Conservation (phyloP, 2,888 invertebrate genomes). For the Lissonota sp. region DNA sequence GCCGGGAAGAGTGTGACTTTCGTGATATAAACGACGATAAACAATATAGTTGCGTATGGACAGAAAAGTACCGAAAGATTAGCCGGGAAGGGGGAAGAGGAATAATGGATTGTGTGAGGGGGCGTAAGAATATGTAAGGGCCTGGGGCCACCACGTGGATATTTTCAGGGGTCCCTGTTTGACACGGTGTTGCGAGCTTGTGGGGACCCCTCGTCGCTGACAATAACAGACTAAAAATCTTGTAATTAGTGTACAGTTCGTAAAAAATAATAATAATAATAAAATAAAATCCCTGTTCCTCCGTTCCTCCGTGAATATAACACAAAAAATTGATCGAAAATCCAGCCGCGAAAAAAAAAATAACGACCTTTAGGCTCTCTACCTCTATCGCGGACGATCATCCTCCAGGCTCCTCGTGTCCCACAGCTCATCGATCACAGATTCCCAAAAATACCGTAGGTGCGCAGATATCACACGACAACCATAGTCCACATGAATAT, state of each 20-base stretch:
- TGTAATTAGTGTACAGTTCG: slow-evolving; percentile 83
- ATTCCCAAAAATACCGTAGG: slow-evolving; percentile 1
- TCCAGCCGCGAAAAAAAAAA: slow-evolving; percentile 53
- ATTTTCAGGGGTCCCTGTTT: slow-evolving; percentile 34
- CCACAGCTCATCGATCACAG: background rate
- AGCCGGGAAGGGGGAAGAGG: no score
- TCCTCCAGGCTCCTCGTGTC: slow-evolving; percentile 4
- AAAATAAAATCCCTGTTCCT: slow-evolving; percentile 58
- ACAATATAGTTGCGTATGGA: background rate
- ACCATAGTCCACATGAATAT: slow-evolving; percentile 49
- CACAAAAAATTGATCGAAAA: slow-evolving; percentile 33
- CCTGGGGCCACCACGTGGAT: slow-evolving; percentile 27
- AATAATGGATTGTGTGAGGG: background rate
- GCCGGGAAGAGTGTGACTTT: slow-evolving; percentile 82
- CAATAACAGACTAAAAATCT: slow-evolving; percentile 75
- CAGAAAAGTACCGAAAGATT: slow-evolving; percentile 14
- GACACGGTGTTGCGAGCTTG: background rate
- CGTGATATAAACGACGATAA: slow-evolving; percentile 46
- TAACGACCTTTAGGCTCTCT: slow-evolving; percentile 41
- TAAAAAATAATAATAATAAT: slow-evolving; percentile 35
- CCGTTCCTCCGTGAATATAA: no score
- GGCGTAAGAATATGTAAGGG: background rate
- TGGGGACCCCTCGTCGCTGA: slow-evolving; percentile 68
- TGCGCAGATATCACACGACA: slow-evolving; percentile 16
- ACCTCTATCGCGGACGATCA: slow-evolving; percentile 59